A percentile compares a stretch with the other conserved stretches of the same genome.
Evolutionary conservation across 1,140 invertebrate genomes (phyloP).

Genomic region (Drosophila erecta): DNA sequence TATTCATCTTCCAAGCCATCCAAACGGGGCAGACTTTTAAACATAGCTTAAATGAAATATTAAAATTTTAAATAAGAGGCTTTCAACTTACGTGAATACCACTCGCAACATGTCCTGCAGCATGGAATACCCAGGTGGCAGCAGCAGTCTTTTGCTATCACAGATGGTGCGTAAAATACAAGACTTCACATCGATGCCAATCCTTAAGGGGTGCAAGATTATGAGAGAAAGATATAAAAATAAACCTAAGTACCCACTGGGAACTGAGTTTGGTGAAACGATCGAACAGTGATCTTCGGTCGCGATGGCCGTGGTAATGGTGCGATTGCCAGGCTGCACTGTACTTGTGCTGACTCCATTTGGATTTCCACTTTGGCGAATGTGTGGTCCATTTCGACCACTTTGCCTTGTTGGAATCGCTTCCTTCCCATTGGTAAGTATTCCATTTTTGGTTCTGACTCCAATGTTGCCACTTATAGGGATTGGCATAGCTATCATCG

Average conservation of each 20-base stretch:
- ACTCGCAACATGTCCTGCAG: conserved; percentile 72
- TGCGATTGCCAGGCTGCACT: background rate
- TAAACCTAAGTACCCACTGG: conserved; percentile 40
- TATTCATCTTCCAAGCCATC: conserved; percentile 74
- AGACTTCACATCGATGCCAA: conserved; percentile 70
- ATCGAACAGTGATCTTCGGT: conserved; percentile 68
- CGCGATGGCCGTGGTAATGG: conserved; percentile 65
- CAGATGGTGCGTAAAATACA: conserved; percentile 76
- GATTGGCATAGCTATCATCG: conserved; percentile 36
- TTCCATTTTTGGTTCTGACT: conserved; percentile 36
- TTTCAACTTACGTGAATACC: conserved; percentile 65
- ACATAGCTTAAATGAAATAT: background rate
- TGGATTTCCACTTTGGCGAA: conserved; percentile 38
- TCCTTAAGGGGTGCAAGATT: conserved; percentile 16
- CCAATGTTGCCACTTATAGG: conserved; percentile 63
- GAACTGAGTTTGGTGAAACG: conserved; percentile 56
- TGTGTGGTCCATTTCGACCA: conserved; percentile 54
- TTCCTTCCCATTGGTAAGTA: background rate
- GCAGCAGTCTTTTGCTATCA: conserved; percentile 64
- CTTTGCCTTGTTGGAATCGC: conserved; percentile 10
- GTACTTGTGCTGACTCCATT: background rate
- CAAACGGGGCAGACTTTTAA: conserved; percentile 61
- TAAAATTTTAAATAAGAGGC: background rate
- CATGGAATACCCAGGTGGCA: conserved; percentile 79
- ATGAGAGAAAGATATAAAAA: background rate